Evolutionary conservation across 23 tunicate genomes (phyloP), one percentile per base, ranked within the genome.

Genomic region (Ciona savignyi): DNA sequence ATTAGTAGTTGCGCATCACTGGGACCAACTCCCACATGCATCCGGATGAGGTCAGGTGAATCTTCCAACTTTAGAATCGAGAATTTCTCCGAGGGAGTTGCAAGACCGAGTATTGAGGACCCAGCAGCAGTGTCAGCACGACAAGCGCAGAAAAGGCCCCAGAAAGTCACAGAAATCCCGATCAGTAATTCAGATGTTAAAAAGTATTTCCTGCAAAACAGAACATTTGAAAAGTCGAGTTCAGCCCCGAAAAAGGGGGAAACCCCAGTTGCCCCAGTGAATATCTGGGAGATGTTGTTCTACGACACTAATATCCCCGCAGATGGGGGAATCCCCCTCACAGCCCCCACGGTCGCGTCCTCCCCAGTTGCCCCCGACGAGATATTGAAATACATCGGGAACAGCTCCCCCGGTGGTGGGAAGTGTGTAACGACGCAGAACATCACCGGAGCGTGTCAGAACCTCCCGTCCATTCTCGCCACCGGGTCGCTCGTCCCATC

Each of bases 11-110:
- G 32, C 64, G 65, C 25, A 25, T 66, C 80, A 1, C 31, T 60
- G 4, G 88, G 70, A 1, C 76, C 88, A 3, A 30, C 74, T 2
- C 88, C 88, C 4, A 75, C 88, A 22, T 83, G 88, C 70, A 62
- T 83, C 6, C 64, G 88, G 30, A 75, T 79, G 65, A 69, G 79
- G 63, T 75, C 88, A 15, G 74, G 79, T 9, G 88, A 83, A 33
- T 70, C 76, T 29, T 66, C 70, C 0, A 77, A 51, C 33, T 72
- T 80, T 27, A 68, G 73, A 30, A 80, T 80, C n/a, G 84, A 80
- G 32, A 80, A 80, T 30, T 80, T 62, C 25, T 71, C 64, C 0
- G 25, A 72, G 34, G 84, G 77, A 2, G 22, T 72, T 35, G 48
- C 84, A 80, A 80, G 64, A 32, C 62, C 66, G 1, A 34, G 32